phyloP scores from a whole-genome alignment of 2,113 vertebrate genomes.

The Pseudois nayaur region DNA sequence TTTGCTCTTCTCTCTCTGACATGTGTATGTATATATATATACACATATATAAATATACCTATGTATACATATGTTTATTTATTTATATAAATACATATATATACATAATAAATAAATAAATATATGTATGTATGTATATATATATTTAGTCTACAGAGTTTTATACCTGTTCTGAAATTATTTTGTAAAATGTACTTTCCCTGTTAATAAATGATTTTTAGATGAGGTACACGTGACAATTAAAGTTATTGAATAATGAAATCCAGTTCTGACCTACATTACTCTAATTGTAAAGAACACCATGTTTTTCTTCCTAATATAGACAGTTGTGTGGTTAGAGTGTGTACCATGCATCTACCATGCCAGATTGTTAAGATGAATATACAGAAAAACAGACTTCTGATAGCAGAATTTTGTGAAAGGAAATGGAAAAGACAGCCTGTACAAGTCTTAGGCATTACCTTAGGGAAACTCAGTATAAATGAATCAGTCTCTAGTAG shows the following conservation, averaged over 20 bases:
- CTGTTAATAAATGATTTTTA: not conserved
- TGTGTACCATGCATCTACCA: not conserved
- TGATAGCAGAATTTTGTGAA: not conserved
- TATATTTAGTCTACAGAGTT: not conserved
- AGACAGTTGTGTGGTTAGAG: not conserved
- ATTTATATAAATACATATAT: not conserved
- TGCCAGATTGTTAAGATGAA: not conserved
- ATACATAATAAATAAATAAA: not conserved
- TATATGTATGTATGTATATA: accelerated
- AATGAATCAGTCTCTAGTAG: not conserved
- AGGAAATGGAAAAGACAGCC: not conserved
- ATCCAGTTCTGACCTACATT: not conserved
- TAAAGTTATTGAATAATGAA: not conserved
- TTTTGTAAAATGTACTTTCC: not conserved
- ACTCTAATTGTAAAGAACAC: not conserved
- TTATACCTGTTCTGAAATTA: not conserved
- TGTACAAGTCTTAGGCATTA: not conserved
- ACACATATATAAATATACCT: accelerated
- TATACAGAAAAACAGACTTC: not conserved
- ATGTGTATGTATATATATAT: not conserved
- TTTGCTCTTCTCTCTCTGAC: not conserved
- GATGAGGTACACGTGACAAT: not conserved
- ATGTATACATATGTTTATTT: not conserved
- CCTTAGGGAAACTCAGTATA: not conserved
- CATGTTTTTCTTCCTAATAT: not conserved